Conservation (phyloP, 2,888 invertebrate species). For the Thymelicus acteon region DNA sequence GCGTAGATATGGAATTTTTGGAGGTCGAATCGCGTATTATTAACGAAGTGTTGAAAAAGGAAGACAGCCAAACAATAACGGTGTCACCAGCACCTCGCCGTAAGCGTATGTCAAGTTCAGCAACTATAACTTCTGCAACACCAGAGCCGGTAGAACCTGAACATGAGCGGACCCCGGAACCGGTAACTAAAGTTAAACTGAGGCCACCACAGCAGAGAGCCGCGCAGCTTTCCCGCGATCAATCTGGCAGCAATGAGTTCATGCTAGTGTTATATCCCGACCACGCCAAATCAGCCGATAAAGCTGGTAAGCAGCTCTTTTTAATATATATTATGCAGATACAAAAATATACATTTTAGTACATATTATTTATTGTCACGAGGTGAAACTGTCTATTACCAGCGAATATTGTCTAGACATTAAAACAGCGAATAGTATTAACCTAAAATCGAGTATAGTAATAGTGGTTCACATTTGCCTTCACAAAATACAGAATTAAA, state of each 20-base stretch:
- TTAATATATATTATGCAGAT: neutral
- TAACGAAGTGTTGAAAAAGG: conserved; percentile 63
- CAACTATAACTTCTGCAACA: conserved; percentile 41
- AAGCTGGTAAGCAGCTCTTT: conserved; percentile 65
- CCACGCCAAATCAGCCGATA: conserved; percentile 79
- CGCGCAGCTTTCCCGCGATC: conserved; percentile 55
- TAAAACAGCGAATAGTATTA: no score
- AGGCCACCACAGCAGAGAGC: conserved; percentile 50
- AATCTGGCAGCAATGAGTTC: conserved; percentile 90
- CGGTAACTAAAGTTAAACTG: conserved; percentile 38
- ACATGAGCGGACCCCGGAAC: conserved; percentile 32
- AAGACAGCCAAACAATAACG: conserved; percentile 59
- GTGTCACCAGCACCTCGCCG: conserved; percentile 75
- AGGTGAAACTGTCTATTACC: no score
- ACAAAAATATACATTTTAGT: no score
- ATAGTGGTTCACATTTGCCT: no score
- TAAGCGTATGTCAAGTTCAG: conserved; percentile 54
- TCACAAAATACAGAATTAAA: no score
- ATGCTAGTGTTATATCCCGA: conserved; percentile 90
- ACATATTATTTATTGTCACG: neutral
- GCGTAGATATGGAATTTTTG: conserved; percentile 84
- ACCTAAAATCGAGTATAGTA: no score
- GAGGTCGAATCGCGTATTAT: conserved; percentile 78
- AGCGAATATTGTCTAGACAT: neutral
- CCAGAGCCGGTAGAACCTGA: conserved; percentile 46